Conservation (phyloP, 1,140 invertebrate species). For the Bacillus rossius region DNA sequence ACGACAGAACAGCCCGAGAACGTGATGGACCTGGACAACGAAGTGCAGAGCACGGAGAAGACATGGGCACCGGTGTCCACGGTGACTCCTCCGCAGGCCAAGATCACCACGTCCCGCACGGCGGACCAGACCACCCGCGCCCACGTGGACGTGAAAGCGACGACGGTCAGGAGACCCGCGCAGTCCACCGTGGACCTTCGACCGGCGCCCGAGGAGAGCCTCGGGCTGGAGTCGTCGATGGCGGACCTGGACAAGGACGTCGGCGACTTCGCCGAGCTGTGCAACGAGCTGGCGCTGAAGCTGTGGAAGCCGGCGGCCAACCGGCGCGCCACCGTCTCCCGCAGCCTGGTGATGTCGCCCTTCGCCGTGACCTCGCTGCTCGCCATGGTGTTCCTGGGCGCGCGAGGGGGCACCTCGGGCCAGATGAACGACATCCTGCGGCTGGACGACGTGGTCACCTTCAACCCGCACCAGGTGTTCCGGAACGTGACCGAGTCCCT, state of each 20-base stretch:
- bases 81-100: too few relatives aligned
- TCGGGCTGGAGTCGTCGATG: slow-evolving; percentile 64
- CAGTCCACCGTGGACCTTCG: slow-evolving; percentile 43
- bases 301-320: slow-evolving; percentile 67
- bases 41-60: too few relatives aligned
- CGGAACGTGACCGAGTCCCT: slow-evolving; percentile 77
- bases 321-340: slow-evolving; percentile 59
- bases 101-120: too few relatives aligned
- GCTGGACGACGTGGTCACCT: slow-evolving; percentile 80
- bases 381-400: slow-evolving; percentile 84
- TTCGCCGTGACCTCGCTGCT: slow-evolving; percentile 77
- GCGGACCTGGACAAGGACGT: slow-evolving; percentile 62
- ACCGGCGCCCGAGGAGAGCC: slow-evolving; percentile 54
- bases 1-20: too few relatives aligned
- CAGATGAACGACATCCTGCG: slow-evolving; percentile 84
- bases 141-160: too few relatives aligned
- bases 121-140: too few relatives aligned
- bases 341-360: slow-evolving; percentile 77
- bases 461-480: slow-evolving; percentile 80
- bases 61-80: too few relatives aligned
- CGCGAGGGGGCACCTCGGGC: slow-evolving; percentile 76
- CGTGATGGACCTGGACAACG: not conserved
- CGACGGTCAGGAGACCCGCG: too few relatives aligned
- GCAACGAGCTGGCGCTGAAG: slow-evolving; percentile 76
- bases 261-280: slow-evolving; percentile 62